Conservation (phyloP, 1,140 invertebrate genomes). For the Grapholita molesta region DNA sequence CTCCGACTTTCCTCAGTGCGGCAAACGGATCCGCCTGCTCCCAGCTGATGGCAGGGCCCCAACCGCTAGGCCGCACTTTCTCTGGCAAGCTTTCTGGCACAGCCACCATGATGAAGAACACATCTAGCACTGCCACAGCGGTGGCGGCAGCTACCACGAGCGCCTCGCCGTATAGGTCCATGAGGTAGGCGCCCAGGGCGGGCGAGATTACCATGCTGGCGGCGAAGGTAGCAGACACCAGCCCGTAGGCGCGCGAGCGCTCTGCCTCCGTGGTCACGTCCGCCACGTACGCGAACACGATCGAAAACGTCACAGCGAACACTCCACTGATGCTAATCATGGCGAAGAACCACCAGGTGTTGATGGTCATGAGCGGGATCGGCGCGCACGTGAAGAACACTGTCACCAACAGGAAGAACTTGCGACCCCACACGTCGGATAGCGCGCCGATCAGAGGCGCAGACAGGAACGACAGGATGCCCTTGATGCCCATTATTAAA, state of each 20-base stretch:
- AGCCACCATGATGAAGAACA: conserved; percentile 98
- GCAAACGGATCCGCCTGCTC: conserved; percentile 99
- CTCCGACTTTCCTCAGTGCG: conserved; percentile 94
- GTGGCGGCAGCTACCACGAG: conserved; percentile 98
- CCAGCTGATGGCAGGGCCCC: conserved; percentile 92
- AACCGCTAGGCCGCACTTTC: conserved; percentile 88
- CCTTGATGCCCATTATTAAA: conserved; percentile 98
- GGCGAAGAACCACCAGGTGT: conserved; percentile 99
- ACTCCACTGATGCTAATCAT: conserved; percentile 99
- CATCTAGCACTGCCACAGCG: conserved; percentile 95
- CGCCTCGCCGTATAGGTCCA: conserved; percentile 93
- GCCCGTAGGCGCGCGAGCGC: conserved; percentile 96
- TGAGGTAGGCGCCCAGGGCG: conserved; percentile 96
- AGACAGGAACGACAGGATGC: conserved; percentile 97
- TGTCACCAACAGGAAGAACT: conserved; percentile 98
- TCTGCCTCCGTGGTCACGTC: conserved; percentile 99
- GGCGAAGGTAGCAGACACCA: conserved; percentile 99
- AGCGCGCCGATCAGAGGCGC: conserved; percentile 98
- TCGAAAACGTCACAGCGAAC: conserved; percentile 99
- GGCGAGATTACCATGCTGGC: conserved; percentile 98
- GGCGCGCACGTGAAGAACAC: conserved; percentile 99
- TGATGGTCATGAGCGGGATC: conserved; percentile 99
- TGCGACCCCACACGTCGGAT: conserved; percentile 98
- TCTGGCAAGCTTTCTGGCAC: conserved; percentile 99
- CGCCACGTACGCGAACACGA: conserved; percentile 99